Percentiles rank a stretch among this genome's conserved stretches.
Evolutionary conservation across 2,888 invertebrate genomes (phyloP).

Genomic region (Doris montereyensis): DNA sequence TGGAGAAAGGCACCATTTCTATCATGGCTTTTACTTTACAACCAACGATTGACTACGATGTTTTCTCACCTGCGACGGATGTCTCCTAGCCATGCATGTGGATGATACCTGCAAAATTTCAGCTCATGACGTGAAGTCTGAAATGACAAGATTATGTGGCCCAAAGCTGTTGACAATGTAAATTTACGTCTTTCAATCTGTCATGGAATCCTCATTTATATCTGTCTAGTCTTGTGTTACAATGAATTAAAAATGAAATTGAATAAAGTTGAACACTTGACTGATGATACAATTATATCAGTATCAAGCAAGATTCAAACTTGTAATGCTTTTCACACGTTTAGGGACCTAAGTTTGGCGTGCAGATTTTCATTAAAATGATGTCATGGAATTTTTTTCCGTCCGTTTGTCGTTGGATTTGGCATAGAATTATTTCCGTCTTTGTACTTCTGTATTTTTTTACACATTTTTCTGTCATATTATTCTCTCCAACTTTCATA

Average conservation of each 20-base stretch:
- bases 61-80: slow-evolving; percentile 57
- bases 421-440: background rate
- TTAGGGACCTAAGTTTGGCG: too few species aligned
- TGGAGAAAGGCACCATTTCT: slow-evolving; percentile 48
- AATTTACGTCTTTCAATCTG: too few species aligned
- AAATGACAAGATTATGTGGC: slow-evolving; percentile 21
- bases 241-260: too few species aligned
- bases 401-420: background rate
- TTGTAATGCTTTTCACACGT: too few species aligned
- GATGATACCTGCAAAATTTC: background rate
- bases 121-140: slow-evolving; percentile 15
- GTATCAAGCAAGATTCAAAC: too few species aligned
- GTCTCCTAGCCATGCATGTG: slow-evolving; percentile 50
- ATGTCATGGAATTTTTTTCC: too few species aligned
- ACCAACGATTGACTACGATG: slow-evolving; percentile 39
- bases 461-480: background rate
- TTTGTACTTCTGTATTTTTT: background rate
- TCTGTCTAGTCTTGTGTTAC: too few species aligned
- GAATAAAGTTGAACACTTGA: too few species aligned
- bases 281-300: too few species aligned
- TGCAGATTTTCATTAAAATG: too few species aligned
- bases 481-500: background rate
- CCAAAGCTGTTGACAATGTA: background rate
- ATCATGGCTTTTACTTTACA: slow-evolving; percentile 51
- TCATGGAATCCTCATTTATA: too few species aligned